Evolutionary conservation across 2,113 vertebrate genomes (phyloP).

Genomic region (Pteropus alecto): DNA sequence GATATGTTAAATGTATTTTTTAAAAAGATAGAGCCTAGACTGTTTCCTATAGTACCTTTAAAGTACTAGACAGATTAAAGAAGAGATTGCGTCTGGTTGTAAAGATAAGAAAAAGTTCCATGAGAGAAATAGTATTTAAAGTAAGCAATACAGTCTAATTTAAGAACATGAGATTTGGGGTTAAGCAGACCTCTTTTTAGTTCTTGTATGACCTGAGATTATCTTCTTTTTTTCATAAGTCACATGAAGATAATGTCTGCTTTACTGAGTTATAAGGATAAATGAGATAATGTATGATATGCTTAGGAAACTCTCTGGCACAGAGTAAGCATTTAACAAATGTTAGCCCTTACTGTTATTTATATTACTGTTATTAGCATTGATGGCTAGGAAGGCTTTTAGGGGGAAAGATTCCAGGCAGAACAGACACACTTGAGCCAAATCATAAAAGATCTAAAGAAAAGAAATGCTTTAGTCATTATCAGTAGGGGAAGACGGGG

Average conservation of each 20-base stretch:
- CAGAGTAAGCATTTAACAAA: slow-evolving; percentile 28
- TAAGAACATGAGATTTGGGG: not conserved
- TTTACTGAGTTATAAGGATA: not conserved
- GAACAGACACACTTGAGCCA: not conserved
- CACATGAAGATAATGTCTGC: slow-evolving; percentile 3
- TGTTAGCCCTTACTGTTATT: not conserved
- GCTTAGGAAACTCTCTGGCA: not conserved
- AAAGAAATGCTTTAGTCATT: not conserved
- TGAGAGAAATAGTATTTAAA: slow-evolving; percentile 12
- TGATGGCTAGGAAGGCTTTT: not conserved
- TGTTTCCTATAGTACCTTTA: not conserved
- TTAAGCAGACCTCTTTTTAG: not conserved
- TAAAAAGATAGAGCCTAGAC: not conserved
- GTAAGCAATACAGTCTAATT: not conserved
- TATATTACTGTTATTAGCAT: not conserved
- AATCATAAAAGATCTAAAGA: slow-evolving; percentile 19
- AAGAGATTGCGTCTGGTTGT: not conserved
- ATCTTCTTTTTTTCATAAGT: not conserved
- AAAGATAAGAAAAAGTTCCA: not conserved
- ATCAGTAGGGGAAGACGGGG: not conserved
- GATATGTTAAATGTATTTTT: not conserved
- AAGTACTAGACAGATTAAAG: not conserved
- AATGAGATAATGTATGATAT: not conserved
- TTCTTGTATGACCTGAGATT: not conserved
- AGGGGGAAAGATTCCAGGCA: not conserved